Evolutionary conservation across 2,797 vertebrate species (phyloP), one percentile per base, ranked within the genome.

Genomic region (Melanotaenia pygmaea): DNA sequence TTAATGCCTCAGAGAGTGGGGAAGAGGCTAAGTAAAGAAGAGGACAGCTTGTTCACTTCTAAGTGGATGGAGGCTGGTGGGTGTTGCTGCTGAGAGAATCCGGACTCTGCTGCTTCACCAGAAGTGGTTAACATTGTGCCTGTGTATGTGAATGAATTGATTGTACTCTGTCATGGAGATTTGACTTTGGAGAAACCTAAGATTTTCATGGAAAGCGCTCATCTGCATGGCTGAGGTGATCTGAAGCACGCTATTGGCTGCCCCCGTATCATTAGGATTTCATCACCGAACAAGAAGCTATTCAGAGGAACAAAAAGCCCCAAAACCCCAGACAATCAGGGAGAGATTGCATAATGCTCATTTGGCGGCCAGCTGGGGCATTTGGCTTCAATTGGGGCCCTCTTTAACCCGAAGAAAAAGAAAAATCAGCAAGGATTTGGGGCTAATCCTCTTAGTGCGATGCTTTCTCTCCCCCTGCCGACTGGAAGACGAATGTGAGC

Each of bases 361-460:
- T 89, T 90, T 88, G 86, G 82, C 76, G n/a, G 59, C 64, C 24
- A 71, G 76, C 79, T 86, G 82, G 86, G 85, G 83, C 79, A 77
- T 87, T 88, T 88, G 84, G 83, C 85, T 88, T 70, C 2, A 64
- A 83, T 86, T 72, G 74, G 77, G 73, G 64, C 77, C 74, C 83
- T 87, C 75, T 90, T 91, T 85, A 89, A 90, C 86, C 81, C 77
- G 0, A 65, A 66, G 76, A 86, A 89, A 90, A 83, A 81, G 66
- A 81, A 81, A 83, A 86, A 84, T 84, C 80, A 85, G 87, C 67
- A 64, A 87, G 85, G 89, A 91, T 93, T 91, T 89, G 69, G 11
- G 61, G 67, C 67, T 93, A 91, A 93, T 93, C 93, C 91, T 91
- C 90, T 93, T 91, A 91, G 75, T 74, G 74, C 45, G 43, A 70